A percentile compares a stretch with the other conserved stretches of the same genome.
Conservation (phyloP, 2,113 vertebrate species). For the Cebus imitator region DNA sequence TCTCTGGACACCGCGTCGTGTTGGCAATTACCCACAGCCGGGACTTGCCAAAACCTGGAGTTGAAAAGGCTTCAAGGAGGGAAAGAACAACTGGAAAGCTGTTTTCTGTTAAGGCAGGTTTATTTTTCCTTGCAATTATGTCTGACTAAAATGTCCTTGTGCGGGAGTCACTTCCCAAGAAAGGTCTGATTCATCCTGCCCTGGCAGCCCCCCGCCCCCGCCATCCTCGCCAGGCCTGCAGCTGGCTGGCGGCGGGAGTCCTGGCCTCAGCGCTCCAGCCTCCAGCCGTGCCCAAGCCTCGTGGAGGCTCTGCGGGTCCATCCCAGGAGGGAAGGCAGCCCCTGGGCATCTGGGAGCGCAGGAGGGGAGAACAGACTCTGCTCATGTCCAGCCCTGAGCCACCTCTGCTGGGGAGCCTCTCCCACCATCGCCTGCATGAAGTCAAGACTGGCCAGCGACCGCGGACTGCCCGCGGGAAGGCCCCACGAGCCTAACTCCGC, state of each 20-base stretch:
- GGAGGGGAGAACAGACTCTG: neutral
- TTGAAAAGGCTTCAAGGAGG: conserved; percentile 25
- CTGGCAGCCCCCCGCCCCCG: neutral
- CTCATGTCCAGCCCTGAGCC: neutral
- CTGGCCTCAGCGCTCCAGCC: neutral
- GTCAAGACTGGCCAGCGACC: neutral
- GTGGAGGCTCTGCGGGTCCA: neutral
- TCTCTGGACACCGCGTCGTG: neutral
- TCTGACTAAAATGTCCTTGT: conserved; percentile 57
- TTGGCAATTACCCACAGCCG: neutral
- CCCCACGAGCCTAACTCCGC: rapidly evolving
- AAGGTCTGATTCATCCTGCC: conserved; percentile 51
- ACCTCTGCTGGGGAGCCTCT: neutral
- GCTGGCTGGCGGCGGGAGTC: neutral
- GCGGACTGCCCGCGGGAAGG: neutral
- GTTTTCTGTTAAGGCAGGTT: conserved; percentile 69
- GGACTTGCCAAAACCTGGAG: conserved; percentile 10
- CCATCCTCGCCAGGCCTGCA: neutral
- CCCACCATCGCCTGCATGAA: rapidly evolving
- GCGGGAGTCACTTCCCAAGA: conserved; percentile 20
- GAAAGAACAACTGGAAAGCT: conserved; percentile 30
- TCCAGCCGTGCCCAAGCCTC: rapidly evolving
- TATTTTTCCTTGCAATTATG: conserved; percentile 71
- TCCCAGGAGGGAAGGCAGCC: neutral
- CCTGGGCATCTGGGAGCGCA: neutral